These are phyloP conservation scores for Pituophis catenifer DNA, from an alignment of 2,113 vertebrate genomes.

Conservation along the genomic window DNA sequence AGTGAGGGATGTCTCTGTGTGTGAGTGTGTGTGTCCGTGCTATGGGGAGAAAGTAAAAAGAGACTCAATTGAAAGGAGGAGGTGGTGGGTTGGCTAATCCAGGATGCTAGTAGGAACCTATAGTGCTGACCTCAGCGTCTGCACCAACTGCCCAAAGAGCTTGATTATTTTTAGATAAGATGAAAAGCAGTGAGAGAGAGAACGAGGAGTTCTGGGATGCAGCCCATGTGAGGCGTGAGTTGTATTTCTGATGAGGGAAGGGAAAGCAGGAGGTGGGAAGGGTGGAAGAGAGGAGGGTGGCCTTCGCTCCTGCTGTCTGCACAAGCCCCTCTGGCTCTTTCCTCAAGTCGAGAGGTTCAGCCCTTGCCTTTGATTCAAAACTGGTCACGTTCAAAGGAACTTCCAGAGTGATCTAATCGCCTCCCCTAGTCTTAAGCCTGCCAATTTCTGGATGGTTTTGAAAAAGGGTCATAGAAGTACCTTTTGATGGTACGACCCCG, in stretches of 20 bases:
- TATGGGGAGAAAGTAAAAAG: not conserved
- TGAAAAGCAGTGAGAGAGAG: slow-evolving; percentile 5
- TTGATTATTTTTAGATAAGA: slow-evolving; percentile 59
- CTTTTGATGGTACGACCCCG: not conserved
- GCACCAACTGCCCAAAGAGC: slow-evolving; percentile 31
- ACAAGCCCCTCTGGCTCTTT: not conserved
- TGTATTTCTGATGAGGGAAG: slow-evolving; percentile 15
- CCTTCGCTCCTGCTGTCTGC: not conserved
- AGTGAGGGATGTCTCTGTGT: not conserved
- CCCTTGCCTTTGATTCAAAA: not conserved
- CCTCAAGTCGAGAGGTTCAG: not conserved
- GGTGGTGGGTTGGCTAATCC: slow-evolving; percentile 4
- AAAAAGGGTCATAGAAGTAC: not conserved
- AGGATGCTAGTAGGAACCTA: slow-evolving; percentile 23
- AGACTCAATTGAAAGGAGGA: not conserved
- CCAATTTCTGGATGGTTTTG: not conserved
- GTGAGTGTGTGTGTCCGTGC: not conserved
- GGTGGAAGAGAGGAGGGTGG: too few species aligned
- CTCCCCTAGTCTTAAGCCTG: not conserved
- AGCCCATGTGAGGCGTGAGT: not conserved
- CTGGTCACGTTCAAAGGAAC: not conserved
- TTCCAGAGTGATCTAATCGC: not conserved
- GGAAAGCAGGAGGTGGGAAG: not conserved
- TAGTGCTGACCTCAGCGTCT: slow-evolving; percentile 67
- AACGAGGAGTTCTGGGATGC: not conserved